Evolutionary conservation across 2,797 vertebrate species (phyloP).

Genomic region (Tauraco hartlaubi): DNA sequence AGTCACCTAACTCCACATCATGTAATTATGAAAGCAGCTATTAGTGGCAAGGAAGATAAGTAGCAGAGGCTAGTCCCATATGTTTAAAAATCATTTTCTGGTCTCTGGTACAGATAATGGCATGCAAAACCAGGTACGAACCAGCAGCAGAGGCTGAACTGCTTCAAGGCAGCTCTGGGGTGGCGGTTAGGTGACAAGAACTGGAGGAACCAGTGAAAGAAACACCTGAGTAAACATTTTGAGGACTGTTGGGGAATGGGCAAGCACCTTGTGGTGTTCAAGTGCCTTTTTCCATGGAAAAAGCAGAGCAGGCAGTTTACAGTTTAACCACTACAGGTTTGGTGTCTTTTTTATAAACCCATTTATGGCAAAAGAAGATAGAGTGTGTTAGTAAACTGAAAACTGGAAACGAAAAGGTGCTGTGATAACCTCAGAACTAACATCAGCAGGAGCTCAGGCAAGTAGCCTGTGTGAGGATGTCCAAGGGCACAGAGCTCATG

Average conservation of each 20-base stretch:
- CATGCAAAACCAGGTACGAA: neutral
- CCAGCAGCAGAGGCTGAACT: neutral
- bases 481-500: neutral
- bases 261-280: neutral
- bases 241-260: neutral
- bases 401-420: neutral
- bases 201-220: neutral
- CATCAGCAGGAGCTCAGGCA: neutral
- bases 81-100: constrained; percentile 2
- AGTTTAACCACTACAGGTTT: neutral
- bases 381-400: neutral
- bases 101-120: neutral
- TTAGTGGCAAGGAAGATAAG: constrained; percentile 10
- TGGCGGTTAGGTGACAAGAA: neutral
- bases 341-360: neutral
- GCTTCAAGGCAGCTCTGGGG: neutral
- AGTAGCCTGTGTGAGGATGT: neutral
- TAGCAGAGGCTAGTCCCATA: neutral
- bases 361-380: neutral
- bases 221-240: neutral
- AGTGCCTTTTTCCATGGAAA: neutral
- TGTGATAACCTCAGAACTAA: neutral
- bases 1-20: neutral
- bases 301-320: neutral
- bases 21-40: constrained; percentile 45